Evolutionary conservation across 2,113 vertebrate genomes (phyloP), one percentile per base, ranked within the genome.

Genomic region (Acrocephalus arundinaceus): DNA sequence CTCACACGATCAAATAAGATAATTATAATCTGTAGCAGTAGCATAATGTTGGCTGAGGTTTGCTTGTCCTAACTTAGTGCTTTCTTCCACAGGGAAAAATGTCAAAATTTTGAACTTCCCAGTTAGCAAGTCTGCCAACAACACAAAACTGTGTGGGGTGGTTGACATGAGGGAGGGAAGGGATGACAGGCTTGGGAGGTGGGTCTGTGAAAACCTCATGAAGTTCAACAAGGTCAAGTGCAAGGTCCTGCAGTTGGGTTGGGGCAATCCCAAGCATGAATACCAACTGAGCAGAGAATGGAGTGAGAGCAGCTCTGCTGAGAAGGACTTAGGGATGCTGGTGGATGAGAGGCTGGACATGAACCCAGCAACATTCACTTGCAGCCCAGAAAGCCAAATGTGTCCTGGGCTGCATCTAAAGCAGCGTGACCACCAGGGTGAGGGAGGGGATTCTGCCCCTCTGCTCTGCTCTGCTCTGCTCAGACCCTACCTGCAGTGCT

Each of bases 361-460:
- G 43, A 51, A 51, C 15, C 27, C 9, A 9, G 11, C 23, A 2
- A 21, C 4, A 31, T 6, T 13, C 0, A 14, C 31, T 11, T 1
- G 0, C 3, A 41, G 25, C 31, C 27, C 48, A 81, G 49, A 87
- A 7, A 70, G 27, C 5, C 35, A 70, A n/a, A 28, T 0, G 0
- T 45, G 20, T n/a, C 62, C 41, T 43, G 54, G 31, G 31, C 41
- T 86, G 27, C 27, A 37, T 7, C 55, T 6, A 30, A 1, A 62
- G 31, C 49, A n/a, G 19, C 0, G 0, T 18, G 27, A 39, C 0
- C 41, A 68, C 22, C 3, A n/a, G 55, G 31, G 18, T 0, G 0
- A 30, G 22, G 37, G 10, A 57, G 28, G 11, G 21, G 13, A 39
- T 75, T 91, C 31, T 75, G 27, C 16, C 15, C 15, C 25, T 59